A percentile compares a stretch with the other conserved stretches of the same genome.
Evolutionary conservation across 2,797 vertebrate genomes (phyloP).

Genomic region (Siniperca undulata): DNA sequence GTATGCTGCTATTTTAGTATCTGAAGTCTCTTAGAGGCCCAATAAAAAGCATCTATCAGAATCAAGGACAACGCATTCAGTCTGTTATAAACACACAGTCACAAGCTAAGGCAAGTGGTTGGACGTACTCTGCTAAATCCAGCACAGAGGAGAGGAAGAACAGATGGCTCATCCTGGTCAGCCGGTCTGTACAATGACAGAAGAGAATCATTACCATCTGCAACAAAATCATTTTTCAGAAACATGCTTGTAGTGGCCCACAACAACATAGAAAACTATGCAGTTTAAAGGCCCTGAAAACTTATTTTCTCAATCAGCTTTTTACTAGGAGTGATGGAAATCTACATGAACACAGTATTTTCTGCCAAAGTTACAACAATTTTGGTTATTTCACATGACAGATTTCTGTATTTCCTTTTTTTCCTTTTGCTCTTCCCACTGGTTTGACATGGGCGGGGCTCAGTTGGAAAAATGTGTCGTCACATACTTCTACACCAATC

Average conservation of each 20-base stretch:
- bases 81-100: constrained; percentile 41
- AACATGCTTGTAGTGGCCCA: not conserved
- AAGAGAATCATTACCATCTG: constrained; percentile 52
- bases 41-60: constrained; percentile 26
- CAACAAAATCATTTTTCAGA: constrained; percentile 24
- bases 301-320: not conserved
- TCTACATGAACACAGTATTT: not conserved
- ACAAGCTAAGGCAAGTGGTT: not conserved
- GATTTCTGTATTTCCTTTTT: not conserved
- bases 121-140: constrained; percentile 94
- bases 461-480: not conserved
- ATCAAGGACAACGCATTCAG: not conserved
- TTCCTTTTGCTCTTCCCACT: not conserved
- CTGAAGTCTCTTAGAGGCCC: not conserved
- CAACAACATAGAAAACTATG: not conserved
- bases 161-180: constrained; percentile 92
- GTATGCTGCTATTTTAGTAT: constrained; percentile 24
- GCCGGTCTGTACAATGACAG: constrained; percentile 83
- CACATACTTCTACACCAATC: no score
- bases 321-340: not conserved
- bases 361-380: not conserved
- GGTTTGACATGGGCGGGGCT: not conserved
- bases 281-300: not conserved
- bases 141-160: constrained; percentile 92
- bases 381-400: not conserved